phyloP scores from a whole-genome alignment of 1,140 invertebrate genomes.

The Myzus persicae region DNA sequence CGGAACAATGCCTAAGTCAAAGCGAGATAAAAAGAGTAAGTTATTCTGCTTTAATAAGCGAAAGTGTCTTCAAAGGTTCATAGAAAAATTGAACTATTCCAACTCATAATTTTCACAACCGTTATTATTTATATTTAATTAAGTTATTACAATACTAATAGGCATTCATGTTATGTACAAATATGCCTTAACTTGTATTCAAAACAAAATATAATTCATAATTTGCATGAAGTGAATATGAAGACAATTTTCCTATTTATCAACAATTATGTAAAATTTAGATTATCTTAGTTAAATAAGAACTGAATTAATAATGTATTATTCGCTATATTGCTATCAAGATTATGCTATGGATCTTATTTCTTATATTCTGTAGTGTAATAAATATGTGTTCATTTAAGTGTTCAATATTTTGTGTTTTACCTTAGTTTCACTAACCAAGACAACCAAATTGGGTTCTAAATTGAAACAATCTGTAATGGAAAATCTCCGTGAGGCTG shows the following conservation, averaged over 20 bases:
- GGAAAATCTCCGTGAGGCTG: slow-evolving; percentile 83
- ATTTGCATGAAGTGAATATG: background rate
- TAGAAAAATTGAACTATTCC: background rate
- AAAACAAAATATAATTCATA: background rate
- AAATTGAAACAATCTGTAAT: slow-evolving; percentile 88
- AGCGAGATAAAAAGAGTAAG: slow-evolving; percentile 59
- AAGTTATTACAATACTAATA: no score
- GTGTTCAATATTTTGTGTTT: background rate
- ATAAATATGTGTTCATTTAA: background rate
- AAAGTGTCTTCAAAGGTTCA: background rate
- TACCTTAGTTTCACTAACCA: slow-evolving; percentile 90
- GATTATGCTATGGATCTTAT: background rate
- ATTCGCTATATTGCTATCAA: background rate
- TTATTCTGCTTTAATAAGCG: slow-evolving; percentile 38
- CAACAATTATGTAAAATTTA: background rate
- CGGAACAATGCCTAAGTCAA: slow-evolving; percentile 58
- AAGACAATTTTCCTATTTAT: background rate
- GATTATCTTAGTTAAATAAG: no score
- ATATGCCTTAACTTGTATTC: background rate
- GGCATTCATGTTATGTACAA: no score
- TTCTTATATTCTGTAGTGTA: background rate
- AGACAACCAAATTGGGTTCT: slow-evolving; percentile 90
- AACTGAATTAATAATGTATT: no score
- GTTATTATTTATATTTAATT: no score
- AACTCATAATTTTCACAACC: background rate